Conservation (phyloP, 1,140 invertebrate genomes). For the Aphelenchoides fujianensis region DNA sequence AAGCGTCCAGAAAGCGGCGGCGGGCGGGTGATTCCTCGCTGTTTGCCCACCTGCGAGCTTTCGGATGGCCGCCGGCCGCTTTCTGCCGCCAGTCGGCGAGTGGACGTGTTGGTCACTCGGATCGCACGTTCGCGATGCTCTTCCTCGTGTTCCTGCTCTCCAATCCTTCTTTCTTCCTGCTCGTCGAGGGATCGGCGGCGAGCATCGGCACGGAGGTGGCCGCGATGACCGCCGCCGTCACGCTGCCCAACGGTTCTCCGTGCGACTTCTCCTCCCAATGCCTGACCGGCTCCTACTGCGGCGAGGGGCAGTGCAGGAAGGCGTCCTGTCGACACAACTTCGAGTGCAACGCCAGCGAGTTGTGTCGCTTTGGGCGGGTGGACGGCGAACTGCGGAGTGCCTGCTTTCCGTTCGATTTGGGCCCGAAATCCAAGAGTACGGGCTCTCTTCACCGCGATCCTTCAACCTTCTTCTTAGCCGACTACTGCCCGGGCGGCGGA, state of each 20-base stretch:
- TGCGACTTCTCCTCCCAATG: conserved; percentile 25
- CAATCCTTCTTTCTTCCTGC: background rate
- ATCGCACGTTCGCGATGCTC: background rate
- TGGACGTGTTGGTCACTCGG: background rate
- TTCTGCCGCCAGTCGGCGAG: no score
- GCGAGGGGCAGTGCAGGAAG: conserved; percentile 12
- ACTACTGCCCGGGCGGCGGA: conserved; percentile 37
- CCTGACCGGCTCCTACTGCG: conserved; percentile 10
- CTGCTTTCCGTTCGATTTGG: conserved; percentile 29
- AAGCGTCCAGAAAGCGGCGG: no score
- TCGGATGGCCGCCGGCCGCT: no score
- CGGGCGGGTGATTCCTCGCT: no score
- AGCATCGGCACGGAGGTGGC: background rate
- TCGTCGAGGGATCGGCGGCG: background rate
- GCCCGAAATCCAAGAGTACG: conserved; percentile 8
- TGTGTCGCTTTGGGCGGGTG: conserved; percentile 27
- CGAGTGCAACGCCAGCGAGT: conserved; percentile 25
- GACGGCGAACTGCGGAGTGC: conserved; percentile 24
- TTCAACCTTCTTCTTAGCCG: conserved; percentile 27
- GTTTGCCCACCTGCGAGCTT: no score
- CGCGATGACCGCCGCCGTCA: background rate
- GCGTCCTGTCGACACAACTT: conserved; percentile 12
- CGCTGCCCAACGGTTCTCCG: conserved; percentile 2
- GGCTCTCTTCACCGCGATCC: background rate
- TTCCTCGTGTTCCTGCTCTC: background rate